Conservation (phyloP, 2,797 vertebrate genomes). For the Urophycis tenuis region DNA sequence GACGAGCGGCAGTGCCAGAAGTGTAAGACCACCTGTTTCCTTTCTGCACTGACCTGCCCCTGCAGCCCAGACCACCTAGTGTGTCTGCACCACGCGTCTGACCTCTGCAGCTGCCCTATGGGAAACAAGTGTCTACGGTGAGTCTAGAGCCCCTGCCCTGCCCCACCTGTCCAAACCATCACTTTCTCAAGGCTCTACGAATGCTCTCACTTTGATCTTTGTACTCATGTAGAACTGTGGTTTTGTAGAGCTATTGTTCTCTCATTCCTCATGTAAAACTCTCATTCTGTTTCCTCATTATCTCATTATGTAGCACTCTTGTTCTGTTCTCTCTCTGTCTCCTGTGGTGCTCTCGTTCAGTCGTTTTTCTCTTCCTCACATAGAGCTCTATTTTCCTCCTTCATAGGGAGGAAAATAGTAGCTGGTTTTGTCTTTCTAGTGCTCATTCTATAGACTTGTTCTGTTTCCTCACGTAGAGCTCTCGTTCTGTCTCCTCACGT, state of each 20-base stretch:
- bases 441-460: too few relatives aligned
- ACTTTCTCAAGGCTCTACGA: background rate
- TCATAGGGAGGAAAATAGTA: too few relatives aligned
- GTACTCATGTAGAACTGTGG: background rate
- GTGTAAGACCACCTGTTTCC: constrained; percentile 96
- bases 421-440: too few relatives aligned
- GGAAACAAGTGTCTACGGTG: constrained; percentile 92
- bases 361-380: background rate
- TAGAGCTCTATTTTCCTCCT: background rate
- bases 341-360: background rate
- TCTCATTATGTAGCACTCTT: background rate
- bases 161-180: background rate
- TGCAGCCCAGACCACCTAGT: constrained; percentile 90
- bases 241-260: background rate
- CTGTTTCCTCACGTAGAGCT: too few relatives aligned
- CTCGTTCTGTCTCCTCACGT: too few relatives aligned
- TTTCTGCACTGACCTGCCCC: constrained; percentile 91
- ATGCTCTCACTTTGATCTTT: too few relatives aligned
- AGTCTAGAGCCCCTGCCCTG: background rate
- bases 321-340: background rate
- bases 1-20: constrained; percentile 93
- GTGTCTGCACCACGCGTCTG: constrained; percentile 82
- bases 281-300: background rate
- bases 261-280: background rate
- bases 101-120: constrained; percentile 86